phyloP scores from a whole-genome alignment of 2,113 vertebrate species.

The Myotis davidii region DNA sequence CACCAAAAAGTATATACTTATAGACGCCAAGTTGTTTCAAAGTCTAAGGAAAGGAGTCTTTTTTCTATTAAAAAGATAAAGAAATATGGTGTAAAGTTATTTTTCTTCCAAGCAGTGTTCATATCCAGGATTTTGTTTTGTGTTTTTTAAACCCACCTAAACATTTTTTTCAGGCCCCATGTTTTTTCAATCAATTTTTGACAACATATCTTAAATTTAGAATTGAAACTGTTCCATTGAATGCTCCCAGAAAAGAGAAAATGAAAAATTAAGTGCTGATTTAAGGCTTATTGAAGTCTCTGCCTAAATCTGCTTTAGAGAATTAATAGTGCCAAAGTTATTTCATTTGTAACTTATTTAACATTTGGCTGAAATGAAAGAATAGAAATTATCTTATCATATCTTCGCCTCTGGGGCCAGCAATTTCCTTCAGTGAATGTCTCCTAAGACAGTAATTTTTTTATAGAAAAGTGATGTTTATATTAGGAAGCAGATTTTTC shows the following conservation, averaged over 20 bases:
- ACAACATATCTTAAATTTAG: slow-evolving; percentile 75
- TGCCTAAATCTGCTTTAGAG: slow-evolving; percentile 81
- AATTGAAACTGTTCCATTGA: slow-evolving; percentile 79
- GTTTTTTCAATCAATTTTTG: slow-evolving; percentile 84
- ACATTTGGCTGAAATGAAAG: slow-evolving; percentile 78
- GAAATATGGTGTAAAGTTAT: not conserved
- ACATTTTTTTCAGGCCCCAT: slow-evolving; percentile 69
- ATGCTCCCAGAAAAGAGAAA: slow-evolving; percentile 77
- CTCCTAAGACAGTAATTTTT: slow-evolving; percentile 60
- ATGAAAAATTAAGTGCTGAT: slow-evolving; percentile 87
- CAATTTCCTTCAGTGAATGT: slow-evolving; percentile 69
- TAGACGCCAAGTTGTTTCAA: slow-evolving; percentile 10
- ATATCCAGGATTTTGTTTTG: not conserved
- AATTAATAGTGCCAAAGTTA: slow-evolving; percentile 79
- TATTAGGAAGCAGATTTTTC: slow-evolving; percentile 49
- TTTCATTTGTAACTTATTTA: slow-evolving; percentile 83
- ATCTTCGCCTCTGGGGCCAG: slow-evolving; percentile 72
- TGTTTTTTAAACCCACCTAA: slow-evolving; percentile 71
- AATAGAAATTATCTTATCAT: slow-evolving; percentile 80
- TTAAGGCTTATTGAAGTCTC: slow-evolving; percentile 79
- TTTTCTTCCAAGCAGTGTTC: slow-evolving; percentile 62
- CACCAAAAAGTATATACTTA: slow-evolving; percentile 6
- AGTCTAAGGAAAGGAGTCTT: slow-evolving; percentile 42
- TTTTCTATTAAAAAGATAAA: slow-evolving; percentile 60
- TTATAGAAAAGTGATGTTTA: slow-evolving; percentile 26